Evolutionary conservation across 2,797 vertebrate species (phyloP), one percentile per base, ranked within the genome.

Genomic region (Poeciliopsis infans): DNA sequence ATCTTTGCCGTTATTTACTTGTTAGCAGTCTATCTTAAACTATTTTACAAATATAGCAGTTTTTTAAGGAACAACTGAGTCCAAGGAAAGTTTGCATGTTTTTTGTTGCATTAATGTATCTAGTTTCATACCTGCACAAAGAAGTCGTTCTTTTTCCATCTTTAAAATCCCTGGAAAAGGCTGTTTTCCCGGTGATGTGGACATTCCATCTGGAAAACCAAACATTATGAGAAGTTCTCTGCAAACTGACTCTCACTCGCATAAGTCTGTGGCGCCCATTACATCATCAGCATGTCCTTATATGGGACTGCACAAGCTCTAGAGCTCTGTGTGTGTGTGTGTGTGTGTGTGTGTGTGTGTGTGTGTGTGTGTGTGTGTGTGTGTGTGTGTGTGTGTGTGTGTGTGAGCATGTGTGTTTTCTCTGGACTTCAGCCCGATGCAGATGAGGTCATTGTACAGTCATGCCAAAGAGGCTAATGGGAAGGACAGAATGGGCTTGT

Each of bases 201-300:
- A 96, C 97, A 95, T 97, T 97, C 96, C 97, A 94, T 95, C 96
- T 95, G 94, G 95, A 95, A 96, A 96, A 94, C 96, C 92, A 96
- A 97, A 98, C 97, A 98, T 98, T 98, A 97, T 97, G 96, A 96
- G 96, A 97, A 94, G 95, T 95, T 89, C 96, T 94, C 95, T 95
- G 96, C 96, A 94, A 96, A 94, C 89, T 89, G 97, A 94, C 89
- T 88, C 92, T 91, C 85, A 80, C 92, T 94, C 71, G 46, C 91
- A 94, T 13, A 46, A 28, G 91, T 96, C 96, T 96, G 94, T 93
- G 96, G 96, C 93, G 93, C 94, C 95, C 96, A 96, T 98, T 96
- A 99, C 98, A 98, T 99, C 98, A 99, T 95, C 92, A 96, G 83
- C 94, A 95, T 95, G 92, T 92, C 98, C 98, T 96, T 98, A 98